Conservation (phyloP, 2,113 vertebrate genomes). For the Aspiorhynchus laticeps region DNA sequence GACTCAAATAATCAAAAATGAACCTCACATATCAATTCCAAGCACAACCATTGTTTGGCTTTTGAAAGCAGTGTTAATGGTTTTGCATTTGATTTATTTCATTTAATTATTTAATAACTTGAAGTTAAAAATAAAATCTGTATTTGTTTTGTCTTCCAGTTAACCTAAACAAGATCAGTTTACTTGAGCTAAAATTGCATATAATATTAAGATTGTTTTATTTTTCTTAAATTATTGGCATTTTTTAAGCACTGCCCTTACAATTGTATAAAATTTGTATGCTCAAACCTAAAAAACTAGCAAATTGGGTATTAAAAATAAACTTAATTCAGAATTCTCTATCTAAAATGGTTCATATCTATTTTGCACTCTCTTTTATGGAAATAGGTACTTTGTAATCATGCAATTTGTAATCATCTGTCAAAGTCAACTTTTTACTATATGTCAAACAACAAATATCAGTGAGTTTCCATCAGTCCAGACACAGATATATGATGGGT, state of each 20-base stretch:
- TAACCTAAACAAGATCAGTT: background rate
- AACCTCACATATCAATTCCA: background rate
- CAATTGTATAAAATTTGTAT: background rate
- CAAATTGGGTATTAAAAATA: background rate
- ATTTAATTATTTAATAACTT: background rate
- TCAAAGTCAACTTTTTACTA: background rate
- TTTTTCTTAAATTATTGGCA: background rate
- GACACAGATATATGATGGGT: slow-evolving; percentile 33
- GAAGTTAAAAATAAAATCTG: background rate
- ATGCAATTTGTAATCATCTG: background rate
- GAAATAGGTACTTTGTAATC: slow-evolving; percentile 12
- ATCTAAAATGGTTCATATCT: background rate
- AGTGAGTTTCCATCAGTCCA: slow-evolving; percentile 39
- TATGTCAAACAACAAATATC: slow-evolving; percentile 31
- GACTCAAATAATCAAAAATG: background rate
- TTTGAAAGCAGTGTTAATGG: slow-evolving; percentile 14
- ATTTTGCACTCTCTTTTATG: background rate
- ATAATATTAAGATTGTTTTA: background rate
- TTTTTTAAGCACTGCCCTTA: background rate
- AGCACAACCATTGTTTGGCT: background rate
- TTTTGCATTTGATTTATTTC: background rate
- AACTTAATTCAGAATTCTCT: background rate
- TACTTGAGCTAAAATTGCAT: background rate
- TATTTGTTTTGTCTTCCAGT: background rate
- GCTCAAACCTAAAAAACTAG: background rate